A percentile compares a stretch with the other conserved stretches of the same genome.
phyloP scores from a whole-genome alignment of 2,113 vertebrate genomes.

The Cheilinus undulatus region DNA sequence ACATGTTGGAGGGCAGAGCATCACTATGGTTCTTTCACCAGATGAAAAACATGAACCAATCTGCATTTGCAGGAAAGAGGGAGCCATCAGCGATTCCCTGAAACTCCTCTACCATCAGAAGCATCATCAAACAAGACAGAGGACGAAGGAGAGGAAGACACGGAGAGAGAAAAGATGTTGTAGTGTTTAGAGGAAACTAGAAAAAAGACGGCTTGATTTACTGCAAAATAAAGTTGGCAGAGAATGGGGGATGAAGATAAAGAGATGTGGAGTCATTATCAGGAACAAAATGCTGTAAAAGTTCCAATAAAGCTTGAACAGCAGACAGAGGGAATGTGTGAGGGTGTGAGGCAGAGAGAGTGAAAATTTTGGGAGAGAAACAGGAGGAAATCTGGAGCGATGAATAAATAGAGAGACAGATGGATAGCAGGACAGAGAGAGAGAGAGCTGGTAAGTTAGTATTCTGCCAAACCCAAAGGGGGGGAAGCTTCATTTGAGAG shows the following conservation, averaged over 20 bases:
- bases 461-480: constrained; percentile 21
- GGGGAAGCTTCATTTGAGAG: constrained; percentile 24
- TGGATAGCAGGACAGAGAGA: constrained; percentile 23
- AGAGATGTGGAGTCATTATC: constrained; percentile 10
- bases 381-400: background rate
- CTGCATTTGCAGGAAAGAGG: constrained; percentile 39
- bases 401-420: constrained; percentile 27
- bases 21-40: constrained; percentile 21
- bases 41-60: constrained; percentile 18
- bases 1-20: background rate
- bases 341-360: constrained; percentile 19
- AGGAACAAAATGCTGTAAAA: constrained; percentile 33
- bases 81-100: constrained; percentile 31
- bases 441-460: constrained; percentile 18
- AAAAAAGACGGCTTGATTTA: background rate
- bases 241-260: background rate
- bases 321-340: constrained; percentile 20
- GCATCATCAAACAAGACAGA: constrained; percentile 31
- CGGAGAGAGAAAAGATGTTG: background rate
- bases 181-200: background rate
- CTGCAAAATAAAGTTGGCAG: background rate
- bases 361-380: background rate
- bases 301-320: constrained; percentile 24
- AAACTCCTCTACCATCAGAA: constrained; percentile 35
- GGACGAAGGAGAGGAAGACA: constrained; percentile 10